A percentile compares a stretch with the other conserved stretches of the same genome.
Evolutionary conservation across 2,113 vertebrate species (phyloP).

Genomic region (Muntiacus reevesi): DNA sequence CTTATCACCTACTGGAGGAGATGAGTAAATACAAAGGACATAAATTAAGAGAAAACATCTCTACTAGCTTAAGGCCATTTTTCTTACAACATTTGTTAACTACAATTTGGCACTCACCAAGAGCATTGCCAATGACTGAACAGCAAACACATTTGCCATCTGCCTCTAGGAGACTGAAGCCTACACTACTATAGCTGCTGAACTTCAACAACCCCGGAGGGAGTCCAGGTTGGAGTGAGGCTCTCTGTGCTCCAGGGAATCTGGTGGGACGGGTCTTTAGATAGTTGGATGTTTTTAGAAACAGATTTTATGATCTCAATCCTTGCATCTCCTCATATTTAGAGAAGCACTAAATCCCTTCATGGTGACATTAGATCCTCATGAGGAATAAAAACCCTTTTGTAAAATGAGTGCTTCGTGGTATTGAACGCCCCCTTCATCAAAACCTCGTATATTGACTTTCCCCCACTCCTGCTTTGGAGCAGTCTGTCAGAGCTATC

Average conservation of each 20-base stretch:
- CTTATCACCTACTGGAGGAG: not conserved
- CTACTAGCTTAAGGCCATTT: not conserved
- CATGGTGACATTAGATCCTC: not conserved
- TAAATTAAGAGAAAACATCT: not conserved
- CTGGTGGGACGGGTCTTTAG: not conserved
- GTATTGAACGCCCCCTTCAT: not conserved
- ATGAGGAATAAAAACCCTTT: not conserved
- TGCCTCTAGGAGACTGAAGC: not conserved
- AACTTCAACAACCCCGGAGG: not conserved
- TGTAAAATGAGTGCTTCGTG: not conserved
- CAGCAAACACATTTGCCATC: not conserved
- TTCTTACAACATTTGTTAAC: not conserved
- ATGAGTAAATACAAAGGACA: not conserved
- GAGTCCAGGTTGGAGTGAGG: not conserved
- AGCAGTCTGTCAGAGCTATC: not conserved
- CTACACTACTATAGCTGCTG: not conserved
- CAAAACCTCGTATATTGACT: not conserved
- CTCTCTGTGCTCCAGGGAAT: not conserved
- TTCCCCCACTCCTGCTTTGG: not conserved
- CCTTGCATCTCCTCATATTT: not conserved
- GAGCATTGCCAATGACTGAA: not conserved
- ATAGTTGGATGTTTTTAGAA: not conserved
- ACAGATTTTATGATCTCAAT: not conserved
- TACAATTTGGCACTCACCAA: not conserved
- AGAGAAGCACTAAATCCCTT: not conserved